Evolutionary conservation across 1,140 invertebrate species (phyloP).

Genomic region (Neoseiulus cucumeris): DNA sequence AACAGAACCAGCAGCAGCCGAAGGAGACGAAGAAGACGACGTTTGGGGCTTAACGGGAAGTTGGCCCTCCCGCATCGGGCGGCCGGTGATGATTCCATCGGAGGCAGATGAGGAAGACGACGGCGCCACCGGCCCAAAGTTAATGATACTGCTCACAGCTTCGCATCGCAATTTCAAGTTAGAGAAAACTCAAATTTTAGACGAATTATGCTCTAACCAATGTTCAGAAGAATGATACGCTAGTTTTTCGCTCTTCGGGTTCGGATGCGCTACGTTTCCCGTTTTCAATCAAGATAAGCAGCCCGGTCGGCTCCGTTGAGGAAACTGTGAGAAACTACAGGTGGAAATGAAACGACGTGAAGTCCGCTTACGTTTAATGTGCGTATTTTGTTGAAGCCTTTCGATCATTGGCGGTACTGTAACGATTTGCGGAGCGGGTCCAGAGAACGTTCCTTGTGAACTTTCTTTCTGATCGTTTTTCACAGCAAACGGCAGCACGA

Average conservation of each 20-base stretch:
- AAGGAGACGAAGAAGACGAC: neutral
- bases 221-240: no score
- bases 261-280: no score
- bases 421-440: neutral
- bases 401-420: neutral
- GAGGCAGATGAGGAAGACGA: neutral
- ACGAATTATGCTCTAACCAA: no score
- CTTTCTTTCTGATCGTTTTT: neutral
- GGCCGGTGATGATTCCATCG: constrained; percentile 1
- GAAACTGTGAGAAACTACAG: no score
- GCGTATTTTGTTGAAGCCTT: neutral
- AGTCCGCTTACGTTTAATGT: neutral
- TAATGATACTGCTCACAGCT: constrained; percentile 9
- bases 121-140: neutral
- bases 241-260: no score
- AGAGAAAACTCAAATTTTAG: no score
- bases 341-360: no score
- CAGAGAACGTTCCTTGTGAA: neutral
- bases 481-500: neutral
- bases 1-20: no score
- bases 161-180: no score
- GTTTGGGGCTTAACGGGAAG: neutral
- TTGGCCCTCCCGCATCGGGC: constrained; percentile 2
- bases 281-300: no score
- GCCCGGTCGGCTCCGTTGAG: no score